Conservation (phyloP, 1,140 invertebrate species). For the Ladona fulva region DNA sequence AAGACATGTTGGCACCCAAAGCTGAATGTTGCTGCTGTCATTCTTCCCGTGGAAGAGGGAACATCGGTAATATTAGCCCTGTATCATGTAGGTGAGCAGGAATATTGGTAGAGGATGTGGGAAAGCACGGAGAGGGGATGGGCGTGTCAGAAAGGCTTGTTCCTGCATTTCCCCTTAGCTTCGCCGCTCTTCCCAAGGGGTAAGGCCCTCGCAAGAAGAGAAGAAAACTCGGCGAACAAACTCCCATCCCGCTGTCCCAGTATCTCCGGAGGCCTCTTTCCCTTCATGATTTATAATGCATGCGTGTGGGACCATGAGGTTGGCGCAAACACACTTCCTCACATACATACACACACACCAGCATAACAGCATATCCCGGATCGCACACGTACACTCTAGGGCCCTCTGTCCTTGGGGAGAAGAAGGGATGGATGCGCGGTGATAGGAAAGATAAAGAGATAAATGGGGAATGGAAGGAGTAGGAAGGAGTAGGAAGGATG, state of each 20-base stretch:
- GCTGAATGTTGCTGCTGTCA: no score
- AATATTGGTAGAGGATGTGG: background rate
- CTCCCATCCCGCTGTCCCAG: background rate
- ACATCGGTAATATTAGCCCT: no score
- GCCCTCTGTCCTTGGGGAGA: background rate
- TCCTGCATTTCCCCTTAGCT: background rate
- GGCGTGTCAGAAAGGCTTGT: background rate
- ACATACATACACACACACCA: background rate
- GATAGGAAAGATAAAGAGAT: background rate
- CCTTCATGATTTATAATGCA: constrained; percentile 7
- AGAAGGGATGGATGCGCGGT: background rate
- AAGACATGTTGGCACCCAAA: no score
- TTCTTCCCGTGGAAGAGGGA: no score
- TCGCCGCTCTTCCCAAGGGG: no score
- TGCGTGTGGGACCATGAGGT: background rate
- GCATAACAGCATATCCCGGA: background rate
- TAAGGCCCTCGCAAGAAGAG: background rate
- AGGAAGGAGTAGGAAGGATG: no score
- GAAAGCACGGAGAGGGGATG: background rate
- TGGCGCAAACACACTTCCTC: background rate
- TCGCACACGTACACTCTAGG: background rate
- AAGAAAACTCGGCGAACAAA: constrained; percentile 5
- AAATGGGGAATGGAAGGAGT: no score
- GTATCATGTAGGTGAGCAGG: no score
- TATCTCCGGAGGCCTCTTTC: constrained; percentile 2